Evolutionary conservation across 2,888 invertebrate genomes (phyloP), one percentile per base, ranked within the genome.

Genomic region (Arrhopalites spinosus): DNA sequence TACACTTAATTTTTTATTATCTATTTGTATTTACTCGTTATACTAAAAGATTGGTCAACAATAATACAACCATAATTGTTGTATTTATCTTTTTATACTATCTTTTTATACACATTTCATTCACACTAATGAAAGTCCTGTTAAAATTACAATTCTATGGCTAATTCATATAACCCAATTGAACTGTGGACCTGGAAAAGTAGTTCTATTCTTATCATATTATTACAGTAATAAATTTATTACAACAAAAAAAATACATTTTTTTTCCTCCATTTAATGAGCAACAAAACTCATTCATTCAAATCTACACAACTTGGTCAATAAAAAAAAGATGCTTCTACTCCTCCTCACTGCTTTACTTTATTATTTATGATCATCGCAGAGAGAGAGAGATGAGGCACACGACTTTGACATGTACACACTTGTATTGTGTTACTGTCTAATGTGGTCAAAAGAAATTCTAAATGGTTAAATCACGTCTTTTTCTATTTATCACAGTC

Each of bases 391-490:
- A 66, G 7, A 66, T 20, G 23, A 15, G 45, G 45, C 66, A 66
- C 66, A 66, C 66, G 66, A 69, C 69, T 69, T 69, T 53, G 53
- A 69, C 69, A 69, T 69, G 50, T 69, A 69, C 56, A 25, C 56
- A 29, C 53, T 27, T 23, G 36, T 66, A 30, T 53, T 3, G 3
- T 36, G 36, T 36, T 36, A 11, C 5, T 36, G 36, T 20, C 68
- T 50, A 30, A 56, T 53, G 56, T 27, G 56, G 69, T 68, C 30
- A 15, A 25, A 27, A n/a, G 36, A 7, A 30, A 7, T 69, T 69
- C 30, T 47, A 53, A 69, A 69, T 69, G 53, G 69, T 69, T 53
- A 30, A 56, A 53, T 69, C 69, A 69, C 69, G 69, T 30, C 53
- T 56, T 27, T 20, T 27, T 59, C 27, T 27, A 25, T 23, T 53